Evolutionary conservation across 2,888 invertebrate genomes (phyloP), one percentile per base, ranked within the genome.

Genomic region (Coronaproctus castanopsis): DNA sequence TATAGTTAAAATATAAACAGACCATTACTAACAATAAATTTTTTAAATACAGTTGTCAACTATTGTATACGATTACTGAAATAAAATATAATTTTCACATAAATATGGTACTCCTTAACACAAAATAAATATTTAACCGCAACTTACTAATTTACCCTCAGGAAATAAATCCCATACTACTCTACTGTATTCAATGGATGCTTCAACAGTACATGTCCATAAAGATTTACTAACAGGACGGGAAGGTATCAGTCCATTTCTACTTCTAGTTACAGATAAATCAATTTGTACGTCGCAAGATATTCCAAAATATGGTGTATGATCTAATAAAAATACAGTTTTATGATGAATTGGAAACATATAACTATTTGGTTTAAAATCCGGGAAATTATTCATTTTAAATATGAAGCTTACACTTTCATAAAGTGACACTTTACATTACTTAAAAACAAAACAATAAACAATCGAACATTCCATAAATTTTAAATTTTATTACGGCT

Each of bases 151-250:
- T 76, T 91, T 89, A 62, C 85, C 87, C 61, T 81, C 80, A 0
- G 95, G 92, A 75, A 91, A 96, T n/a, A 97, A 76, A 73, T 98
- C 97, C 87, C 91, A 93, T 1, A 93, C 89, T 66, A 98, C 89
- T 22, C 97, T 80, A 67, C 93, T 91, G 70, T 96, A 97, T 72
- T 98, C 98, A 61, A 96, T 80, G 0, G 91, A 85, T 1, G 91
- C 86, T 76, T 97, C 97, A 0, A 96, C 88, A 65, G 88, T 87
- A 68, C 89, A 92, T 0, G 95, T 96, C 97, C 97, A 98, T 58
- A 97, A 71, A 0, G 90, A 87, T 73, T 97, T 97, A 63, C 83
- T 83, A 62, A 96, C 84, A 1, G 91, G 87, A 3, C 85, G 82
- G 52, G 89, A 75, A 1, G 83, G 85, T 58, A 85, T 83, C 66